phyloP scores from a whole-genome alignment of 2,888 invertebrate genomes.

The Panopea generosa region DNA sequence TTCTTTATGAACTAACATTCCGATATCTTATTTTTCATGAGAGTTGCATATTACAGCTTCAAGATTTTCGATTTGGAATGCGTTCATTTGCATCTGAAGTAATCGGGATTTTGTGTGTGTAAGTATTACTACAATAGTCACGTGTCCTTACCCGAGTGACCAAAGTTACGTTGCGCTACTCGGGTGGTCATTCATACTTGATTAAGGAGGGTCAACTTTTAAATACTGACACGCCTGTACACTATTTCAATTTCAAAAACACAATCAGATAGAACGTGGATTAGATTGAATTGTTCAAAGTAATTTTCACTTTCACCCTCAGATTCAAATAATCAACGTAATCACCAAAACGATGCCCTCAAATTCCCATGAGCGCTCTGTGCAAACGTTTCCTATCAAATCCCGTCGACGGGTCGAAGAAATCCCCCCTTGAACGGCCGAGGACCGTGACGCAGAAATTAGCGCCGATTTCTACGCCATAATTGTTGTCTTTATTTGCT shows the following conservation, averaged over 20 bases:
- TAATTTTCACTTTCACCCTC: conserved; percentile 15
- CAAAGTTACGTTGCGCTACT: too few relatives aligned
- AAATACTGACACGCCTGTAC: conserved; percentile 20
- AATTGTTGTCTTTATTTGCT: conserved; percentile 55
- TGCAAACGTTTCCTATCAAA: conserved; percentile 44
- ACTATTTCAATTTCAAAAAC: conserved; percentile 24
- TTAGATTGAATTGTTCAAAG: conserved; percentile 21
- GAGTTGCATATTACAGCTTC: too few relatives aligned
- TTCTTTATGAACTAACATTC: too few relatives aligned
- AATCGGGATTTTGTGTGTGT: too few relatives aligned
- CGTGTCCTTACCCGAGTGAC: too few relatives aligned
- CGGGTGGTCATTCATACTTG: conserved; percentile 2
- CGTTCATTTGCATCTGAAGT: too few relatives aligned
- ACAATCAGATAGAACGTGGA: conserved; percentile 22
- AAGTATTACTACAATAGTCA: too few relatives aligned
- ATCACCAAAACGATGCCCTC: background rate
- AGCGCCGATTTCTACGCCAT: conserved; percentile 53
- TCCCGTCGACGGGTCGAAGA: conserved; percentile 32
- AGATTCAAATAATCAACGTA: conserved; percentile 2
- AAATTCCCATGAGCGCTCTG: conserved; percentile 2
- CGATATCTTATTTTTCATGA: too few relatives aligned
- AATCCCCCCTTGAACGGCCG: conserved; percentile 43
- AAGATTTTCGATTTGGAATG: too few relatives aligned
- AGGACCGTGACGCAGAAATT: conserved; percentile 60
- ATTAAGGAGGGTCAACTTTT: conserved; percentile 12